phyloP scores from a whole-genome alignment of 2,888 invertebrate species.

The Andrena fulva region DNA sequence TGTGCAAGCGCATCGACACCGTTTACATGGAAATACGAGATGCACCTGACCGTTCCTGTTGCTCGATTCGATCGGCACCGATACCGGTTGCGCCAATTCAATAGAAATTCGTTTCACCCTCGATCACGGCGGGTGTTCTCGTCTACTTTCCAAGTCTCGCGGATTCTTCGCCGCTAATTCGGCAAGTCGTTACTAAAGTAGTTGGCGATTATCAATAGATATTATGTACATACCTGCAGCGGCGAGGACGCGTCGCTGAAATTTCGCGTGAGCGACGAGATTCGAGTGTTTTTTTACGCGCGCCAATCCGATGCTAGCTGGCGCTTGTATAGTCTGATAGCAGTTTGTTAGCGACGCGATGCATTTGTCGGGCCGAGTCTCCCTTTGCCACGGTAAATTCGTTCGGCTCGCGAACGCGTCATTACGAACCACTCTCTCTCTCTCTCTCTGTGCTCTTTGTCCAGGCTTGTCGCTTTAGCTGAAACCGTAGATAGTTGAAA shows the following conservation, averaged over 20 bases:
- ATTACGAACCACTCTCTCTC: conserved; percentile 45
- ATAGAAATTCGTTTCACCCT: neutral
- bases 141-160: neutral
- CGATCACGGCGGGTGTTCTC: neutral
- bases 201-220: no score
- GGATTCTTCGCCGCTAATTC: neutral
- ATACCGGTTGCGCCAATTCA: neutral
- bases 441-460: conserved; percentile 55
- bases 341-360: neutral
- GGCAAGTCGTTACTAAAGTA: no score
- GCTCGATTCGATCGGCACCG: conserved; percentile 35
- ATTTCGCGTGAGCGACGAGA: neutral
- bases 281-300: neutral
- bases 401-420: conserved; percentile 54
- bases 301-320: neutral
- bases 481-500: conserved; percentile 68
- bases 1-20: conserved; percentile 61
- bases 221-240: no score
- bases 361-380: neutral
- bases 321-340: conserved; percentile 1
- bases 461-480: conserved; percentile 47
- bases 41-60: conserved; percentile 37
- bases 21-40: conserved; percentile 71
- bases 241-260: no score
- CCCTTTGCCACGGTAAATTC: conserved; percentile 13